Evolutionary conservation across 2,113 vertebrate genomes (phyloP).

Genomic region (Oceanites oceanicus): DNA sequence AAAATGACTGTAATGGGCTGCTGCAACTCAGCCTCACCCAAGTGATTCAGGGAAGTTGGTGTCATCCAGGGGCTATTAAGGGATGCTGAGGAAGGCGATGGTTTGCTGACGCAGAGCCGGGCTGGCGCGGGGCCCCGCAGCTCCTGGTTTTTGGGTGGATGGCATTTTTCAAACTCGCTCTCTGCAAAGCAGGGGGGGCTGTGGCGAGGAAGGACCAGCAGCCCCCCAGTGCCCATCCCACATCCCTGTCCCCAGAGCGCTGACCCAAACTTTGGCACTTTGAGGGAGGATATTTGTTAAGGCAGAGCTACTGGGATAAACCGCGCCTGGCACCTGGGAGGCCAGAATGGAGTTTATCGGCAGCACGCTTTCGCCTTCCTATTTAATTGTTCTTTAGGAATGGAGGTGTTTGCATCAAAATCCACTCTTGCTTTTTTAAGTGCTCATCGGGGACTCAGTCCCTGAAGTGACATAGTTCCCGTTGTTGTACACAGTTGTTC

Average conservation of each 20-base stretch:
- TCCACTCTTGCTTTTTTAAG: background rate
- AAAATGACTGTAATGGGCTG: background rate
- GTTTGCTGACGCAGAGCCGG: background rate
- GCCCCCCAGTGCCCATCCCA: rapidly evolving
- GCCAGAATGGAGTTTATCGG: background rate
- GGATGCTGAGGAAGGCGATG: background rate
- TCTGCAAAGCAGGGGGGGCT: background rate
- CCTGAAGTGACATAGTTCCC: background rate
- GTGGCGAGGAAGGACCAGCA: rapidly evolving
- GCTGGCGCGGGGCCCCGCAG: background rate
- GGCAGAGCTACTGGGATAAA: background rate
- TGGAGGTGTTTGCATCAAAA: background rate
- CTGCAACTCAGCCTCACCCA: background rate
- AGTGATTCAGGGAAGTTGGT: background rate
- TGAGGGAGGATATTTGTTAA: background rate
- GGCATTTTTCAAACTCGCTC: rapidly evolving
- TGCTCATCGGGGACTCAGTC: background rate
- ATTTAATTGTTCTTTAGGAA: background rate
- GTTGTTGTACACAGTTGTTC: background rate
- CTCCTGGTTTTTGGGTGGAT: background rate
- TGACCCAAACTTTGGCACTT: background rate
- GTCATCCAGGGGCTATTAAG: background rate
- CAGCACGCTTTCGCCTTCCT: background rate
- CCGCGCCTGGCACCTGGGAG: rapidly evolving
- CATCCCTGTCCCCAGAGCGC: rapidly evolving